Evolutionary conservation across 2,113 vertebrate genomes (phyloP), one percentile per base, ranked within the genome.

Genomic region (Oncorhynchus nerka): DNA sequence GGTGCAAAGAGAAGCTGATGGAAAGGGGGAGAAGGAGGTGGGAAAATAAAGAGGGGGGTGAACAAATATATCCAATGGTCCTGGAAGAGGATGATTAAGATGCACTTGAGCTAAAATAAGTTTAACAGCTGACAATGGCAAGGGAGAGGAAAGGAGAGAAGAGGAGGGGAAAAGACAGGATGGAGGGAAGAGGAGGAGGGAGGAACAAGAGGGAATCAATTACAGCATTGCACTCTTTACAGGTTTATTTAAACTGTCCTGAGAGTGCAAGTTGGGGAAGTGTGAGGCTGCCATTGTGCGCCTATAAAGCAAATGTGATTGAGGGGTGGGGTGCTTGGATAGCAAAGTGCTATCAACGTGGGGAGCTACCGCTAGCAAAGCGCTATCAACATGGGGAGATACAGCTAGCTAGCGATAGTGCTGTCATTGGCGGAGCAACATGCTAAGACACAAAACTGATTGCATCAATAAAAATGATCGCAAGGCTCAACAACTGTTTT

Each of bases 81-180:
- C 84, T 85, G 82, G 73, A 87, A 68, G 26, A 24, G 49, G 87
- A 88, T 82, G 74, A 88, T 93, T 87, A 90, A 91, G 74, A 90
- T 87, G 80, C 39, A 75, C 79, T 90, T 85, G 75, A 84, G 48
- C 39, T 81, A 75, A 89, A 87, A 76, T 69, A 85, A 69, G 81
- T 84, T 79, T 84, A 87, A 73, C 32, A 78, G 71, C 70, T 88
- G 82, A 90, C 68, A 75, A 62, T 81, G 30, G 59, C 83, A 45
- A 61, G 70, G 78, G 59, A 61, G 22, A 26, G 75, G 61, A 51
- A 32, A 30, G 32, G 48, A 45, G 61, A 13, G 74, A 48, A 39
- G 32, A 34, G 32, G 67, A 68, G 32, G 67, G 13, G 30, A 30
- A 9, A 2, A 55, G n/a, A n/a, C 26, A 34, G 65, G 28, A 19